Conservation (phyloP, 2,797 vertebrate species). For the Podarcis siculus region DNA sequence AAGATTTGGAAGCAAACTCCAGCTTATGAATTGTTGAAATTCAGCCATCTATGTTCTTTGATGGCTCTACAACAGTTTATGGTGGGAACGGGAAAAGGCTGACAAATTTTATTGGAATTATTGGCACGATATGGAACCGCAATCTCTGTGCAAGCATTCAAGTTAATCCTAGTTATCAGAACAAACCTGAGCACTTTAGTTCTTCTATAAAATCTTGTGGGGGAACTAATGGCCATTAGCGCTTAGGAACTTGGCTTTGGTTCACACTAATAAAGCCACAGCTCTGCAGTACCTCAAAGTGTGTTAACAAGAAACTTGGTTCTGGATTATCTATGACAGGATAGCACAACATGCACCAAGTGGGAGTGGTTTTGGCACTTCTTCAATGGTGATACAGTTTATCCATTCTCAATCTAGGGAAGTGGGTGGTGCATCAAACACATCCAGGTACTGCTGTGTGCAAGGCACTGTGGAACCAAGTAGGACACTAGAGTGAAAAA, state of each 20-base stretch:
- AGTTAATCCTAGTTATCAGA: slow-evolving; percentile 10
- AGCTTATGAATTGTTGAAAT: slow-evolving; percentile 18
- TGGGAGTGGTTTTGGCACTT: background rate
- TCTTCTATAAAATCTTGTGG: background rate
- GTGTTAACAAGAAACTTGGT: background rate
- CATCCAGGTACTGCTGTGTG: background rate
- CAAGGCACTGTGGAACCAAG: background rate
- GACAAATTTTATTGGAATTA: background rate
- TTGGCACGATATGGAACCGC: background rate
- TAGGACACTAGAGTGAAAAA: background rate
- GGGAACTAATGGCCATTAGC: background rate
- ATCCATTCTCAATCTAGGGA: background rate
- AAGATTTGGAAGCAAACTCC: background rate
- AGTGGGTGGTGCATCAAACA: background rate
- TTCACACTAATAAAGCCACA: background rate
- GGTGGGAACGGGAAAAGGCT: background rate
- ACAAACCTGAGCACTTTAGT: background rate
- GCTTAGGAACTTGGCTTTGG: background rate
- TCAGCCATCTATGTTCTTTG: background rate
- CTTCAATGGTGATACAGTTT: background rate
- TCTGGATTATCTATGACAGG: background rate
- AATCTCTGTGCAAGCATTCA: background rate
- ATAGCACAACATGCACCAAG: background rate
- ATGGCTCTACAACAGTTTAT: background rate
- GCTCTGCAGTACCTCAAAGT: background rate